Conservation (phyloP, 2,797 vertebrate genomes). For the Euphonia xanthogaster region DNA sequence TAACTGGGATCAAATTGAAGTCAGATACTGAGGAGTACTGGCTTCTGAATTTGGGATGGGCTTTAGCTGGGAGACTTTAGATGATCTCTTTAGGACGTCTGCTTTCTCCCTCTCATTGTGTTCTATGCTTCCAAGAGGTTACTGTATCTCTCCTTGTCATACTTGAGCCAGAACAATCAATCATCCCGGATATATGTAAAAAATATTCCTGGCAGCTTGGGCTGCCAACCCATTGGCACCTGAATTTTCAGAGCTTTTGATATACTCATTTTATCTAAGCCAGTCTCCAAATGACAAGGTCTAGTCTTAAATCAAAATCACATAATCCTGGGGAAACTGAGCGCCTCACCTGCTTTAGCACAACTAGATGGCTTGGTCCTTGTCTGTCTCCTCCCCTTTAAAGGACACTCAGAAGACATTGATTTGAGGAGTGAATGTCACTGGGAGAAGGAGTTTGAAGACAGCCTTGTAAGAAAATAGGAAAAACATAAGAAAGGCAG, state of each 20-base stretch:
- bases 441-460: neutral
- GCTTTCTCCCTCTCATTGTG: neutral
- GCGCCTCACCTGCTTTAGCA: neutral
- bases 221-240: neutral
- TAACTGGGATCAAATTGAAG: neutral
- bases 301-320: neutral
- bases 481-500: neutral
- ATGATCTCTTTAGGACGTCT: neutral
- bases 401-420: neutral
- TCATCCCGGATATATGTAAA: neutral
- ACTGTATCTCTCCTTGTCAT: neutral
- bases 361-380: neutral
- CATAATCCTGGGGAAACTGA: neutral
- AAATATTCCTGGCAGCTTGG: neutral
- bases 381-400: neutral
- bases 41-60: neutral
- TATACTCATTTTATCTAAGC: neutral
- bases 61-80: neutral
- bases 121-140: neutral
- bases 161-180: neutral
- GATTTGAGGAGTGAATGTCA: neutral
- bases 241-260: neutral
- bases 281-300: neutral
- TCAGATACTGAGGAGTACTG: neutral
- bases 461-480: neutral